Conservation (phyloP, 2,888 invertebrate species). For the Flexamia atlantica region DNA sequence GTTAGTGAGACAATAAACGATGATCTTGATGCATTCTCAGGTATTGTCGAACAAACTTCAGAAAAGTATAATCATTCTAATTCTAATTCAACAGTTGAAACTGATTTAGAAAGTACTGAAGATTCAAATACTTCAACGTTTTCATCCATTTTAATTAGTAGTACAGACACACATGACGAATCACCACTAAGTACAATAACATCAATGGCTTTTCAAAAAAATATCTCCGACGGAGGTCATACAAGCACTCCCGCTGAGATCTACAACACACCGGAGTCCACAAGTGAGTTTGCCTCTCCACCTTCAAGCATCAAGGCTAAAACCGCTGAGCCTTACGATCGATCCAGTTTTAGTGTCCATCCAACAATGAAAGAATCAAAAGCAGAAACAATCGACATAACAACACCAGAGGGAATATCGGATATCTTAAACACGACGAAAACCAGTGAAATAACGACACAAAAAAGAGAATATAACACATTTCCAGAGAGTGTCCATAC, state of each 20-base stretch:
- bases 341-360: no score
- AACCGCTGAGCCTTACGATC: neutral
- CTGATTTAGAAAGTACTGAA: neutral
- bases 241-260: neutral
- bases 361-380: neutral
- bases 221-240: neutral
- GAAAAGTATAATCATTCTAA: neutral
- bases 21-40: neutral
- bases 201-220: neutral
- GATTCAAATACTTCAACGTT: neutral
- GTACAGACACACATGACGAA: neutral
- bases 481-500: no score
- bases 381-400: neutral
- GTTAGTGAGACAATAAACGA: neutral
- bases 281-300: neutral
- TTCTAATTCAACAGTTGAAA: neutral
- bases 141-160: neutral
- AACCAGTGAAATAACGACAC: neutral
- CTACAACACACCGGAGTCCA: neutral
- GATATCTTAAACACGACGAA: neutral
- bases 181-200: neutral
- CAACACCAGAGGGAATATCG: neutral
- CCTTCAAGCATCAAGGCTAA: neutral
- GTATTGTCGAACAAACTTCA: neutral
- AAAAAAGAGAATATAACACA: no score